A percentile compares a stretch with the other conserved stretches of the same genome.
phyloP scores from a whole-genome alignment of 37 sponge, comb jelly and placozoan species.

The Beroe ovata region DNA sequence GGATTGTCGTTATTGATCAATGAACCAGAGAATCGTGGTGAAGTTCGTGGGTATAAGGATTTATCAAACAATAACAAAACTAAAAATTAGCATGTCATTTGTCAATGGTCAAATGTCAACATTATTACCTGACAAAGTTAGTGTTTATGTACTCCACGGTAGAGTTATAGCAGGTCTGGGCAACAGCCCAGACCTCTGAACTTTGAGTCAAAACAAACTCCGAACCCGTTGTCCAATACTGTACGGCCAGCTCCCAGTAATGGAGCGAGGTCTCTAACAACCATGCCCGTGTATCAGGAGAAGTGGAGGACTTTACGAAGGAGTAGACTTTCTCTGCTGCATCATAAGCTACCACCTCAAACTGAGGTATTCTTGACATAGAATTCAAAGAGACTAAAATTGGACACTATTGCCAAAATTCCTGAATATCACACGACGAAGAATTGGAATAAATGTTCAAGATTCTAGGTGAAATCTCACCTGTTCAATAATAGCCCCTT shows the following conservation, averaged over 20 bases:
- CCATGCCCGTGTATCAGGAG: conserved; percentile 11
- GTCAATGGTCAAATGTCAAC: too few species aligned
- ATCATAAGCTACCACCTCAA: conserved; percentile 11
- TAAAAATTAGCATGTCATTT: not conserved
- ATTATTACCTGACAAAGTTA: conserved; percentile 46
- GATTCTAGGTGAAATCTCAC: not conserved
- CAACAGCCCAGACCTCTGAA: not conserved
- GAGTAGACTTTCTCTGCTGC: conserved; percentile 13
- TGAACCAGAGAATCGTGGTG: too few species aligned
- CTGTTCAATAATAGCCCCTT: conserved; percentile 17
- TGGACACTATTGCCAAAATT: not conserved
- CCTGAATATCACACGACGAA: too few species aligned
- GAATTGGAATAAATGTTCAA: not conserved
- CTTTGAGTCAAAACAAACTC: not conserved
- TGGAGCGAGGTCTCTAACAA: not conserved
- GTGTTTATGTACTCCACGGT: not conserved
- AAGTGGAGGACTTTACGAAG: not conserved
- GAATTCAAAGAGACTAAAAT: not conserved
- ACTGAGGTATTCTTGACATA: not conserved
- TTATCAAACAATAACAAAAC: not conserved
- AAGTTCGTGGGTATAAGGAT: too few species aligned
- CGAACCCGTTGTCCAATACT: not conserved
- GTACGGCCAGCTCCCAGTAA: not conserved
- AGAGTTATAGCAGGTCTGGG: not conserved
- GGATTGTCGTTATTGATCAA: too few species aligned